Evolutionary conservation across 2,888 invertebrate genomes (phyloP).

Genomic region (Frankliniella intonsa): DNA sequence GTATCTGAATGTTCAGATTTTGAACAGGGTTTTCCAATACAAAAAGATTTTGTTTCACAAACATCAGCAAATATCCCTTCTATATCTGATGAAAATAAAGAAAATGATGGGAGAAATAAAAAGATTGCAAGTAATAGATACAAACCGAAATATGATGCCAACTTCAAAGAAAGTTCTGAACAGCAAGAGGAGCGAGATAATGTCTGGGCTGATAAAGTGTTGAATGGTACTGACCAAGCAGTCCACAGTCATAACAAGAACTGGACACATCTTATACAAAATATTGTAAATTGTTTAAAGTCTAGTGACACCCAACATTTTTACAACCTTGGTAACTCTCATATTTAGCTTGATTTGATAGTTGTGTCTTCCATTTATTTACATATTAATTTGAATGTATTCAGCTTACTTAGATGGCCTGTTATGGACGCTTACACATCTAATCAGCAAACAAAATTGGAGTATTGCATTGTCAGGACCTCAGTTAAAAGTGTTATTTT

Average conservation of each 20-base stretch:
- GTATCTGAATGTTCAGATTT: conserved; percentile 43
- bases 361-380: background rate
- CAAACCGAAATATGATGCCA: background rate
- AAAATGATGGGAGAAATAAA: background rate
- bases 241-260: background rate
- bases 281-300: conserved; percentile 50
- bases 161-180: background rate
- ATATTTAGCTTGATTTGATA: background rate
- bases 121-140: background rate
- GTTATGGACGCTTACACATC: conserved; percentile 49
- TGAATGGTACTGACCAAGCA: background rate
- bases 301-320: conserved; percentile 53
- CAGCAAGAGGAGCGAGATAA: background rate
- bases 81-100: background rate
- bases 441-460: conserved; percentile 51
- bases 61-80: background rate
- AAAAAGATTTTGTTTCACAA: background rate
- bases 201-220: background rate
- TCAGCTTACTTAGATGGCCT: conserved; percentile 52
- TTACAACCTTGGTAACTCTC: conserved; percentile 52
- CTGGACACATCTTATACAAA: conserved; percentile 50
- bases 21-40: background rate
- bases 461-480: conserved; percentile 40
- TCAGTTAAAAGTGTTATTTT: conserved; percentile 29
- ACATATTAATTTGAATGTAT: conserved; percentile 36